Base-by-base conservation (phyloP, 1,140 invertebrate genomes). In the Neoseiulus cucumeris region DNA sequence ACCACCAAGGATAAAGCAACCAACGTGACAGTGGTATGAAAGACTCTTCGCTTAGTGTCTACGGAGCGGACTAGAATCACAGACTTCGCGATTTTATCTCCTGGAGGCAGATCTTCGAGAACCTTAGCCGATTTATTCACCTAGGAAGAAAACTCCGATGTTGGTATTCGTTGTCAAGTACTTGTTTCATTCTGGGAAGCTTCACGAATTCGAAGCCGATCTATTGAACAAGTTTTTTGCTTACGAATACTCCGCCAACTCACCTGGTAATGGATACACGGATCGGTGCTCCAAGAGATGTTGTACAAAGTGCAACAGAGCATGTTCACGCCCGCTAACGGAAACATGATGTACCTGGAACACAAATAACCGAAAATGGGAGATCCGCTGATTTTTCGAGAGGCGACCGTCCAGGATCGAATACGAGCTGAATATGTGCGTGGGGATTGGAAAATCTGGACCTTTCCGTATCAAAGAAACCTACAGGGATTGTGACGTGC, bases 231-330 rank as follows among this genome's bases (percentile, higher is more conserved):
- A n/a, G n/a, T n/a, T n/a, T n/a, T n/a, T n/a, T n/a, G n/a, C n/a
- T n/a, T n/a, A n/a, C n/a, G n/a, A n/a, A n/a, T n/a, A n/a, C n/a
- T 6, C 28, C 18, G 18, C 4, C 14, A 20, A 7, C 51, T 59
- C 33, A 59, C 51, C 51, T 59, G 51, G 33, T 59, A 59, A 9
- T 59, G 14, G 17, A 59, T 59, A 9, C 51, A 59, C 14, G 51
- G 51, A 25, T 59, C 51, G 22, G 14, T 59, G 22, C 51, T 59
- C 51, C 51, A 59, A 25, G 51, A 59, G 1, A 59, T 25, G 22
- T 59, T 59, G 51, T 59, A 59, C 51, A 59, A 33, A 29, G 51
- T 59, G 9, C 51, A 59, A 25, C 51, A 59, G 14, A 59, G 22
- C 4, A 25, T 14, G 33, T 59, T 59, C 2, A 59, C 51, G 51